Base-by-base conservation (phyloP, 2,797 vertebrate genomes). In the Parotocinclus haroldoi region DNA sequence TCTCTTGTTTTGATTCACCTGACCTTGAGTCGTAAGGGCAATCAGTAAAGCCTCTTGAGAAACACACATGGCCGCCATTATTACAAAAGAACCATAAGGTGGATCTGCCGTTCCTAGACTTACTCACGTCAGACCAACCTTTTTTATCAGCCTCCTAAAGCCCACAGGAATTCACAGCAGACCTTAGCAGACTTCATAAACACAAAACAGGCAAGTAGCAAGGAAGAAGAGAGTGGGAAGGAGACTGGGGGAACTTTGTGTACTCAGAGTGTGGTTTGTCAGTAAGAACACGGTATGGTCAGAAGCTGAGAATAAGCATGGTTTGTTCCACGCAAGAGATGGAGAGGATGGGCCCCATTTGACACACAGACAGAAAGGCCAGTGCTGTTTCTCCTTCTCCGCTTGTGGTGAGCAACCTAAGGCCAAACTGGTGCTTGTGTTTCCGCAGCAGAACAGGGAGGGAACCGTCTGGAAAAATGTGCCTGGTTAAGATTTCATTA, bases 251-350 rank as follows among this genome's bases (percentile, higher is more conserved):
- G 8, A 42, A 42, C 40, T 42, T 27, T 2, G 27, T 27, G 27
- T 27, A 42, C 10, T 42, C 10, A 48, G 10, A 11, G 13, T 36
- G 69, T 66, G 71, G 39, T 59, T 81, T 75, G 16, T 48, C 46
- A 74, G 45, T 60, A 46, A 78, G 74, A 76, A 74, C 53, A 14
- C 58, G 62, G 13, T 46, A 40, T 39, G 11, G 8, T 0, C 18
- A 18, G 17, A 66, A 14, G 37, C 37, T n/a, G 49, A 54, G 42
- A 56, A 78, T n/a, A 77, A 73, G 12, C 40, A 46, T 8, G 3
- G 37, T 58, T 68, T 80, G 67, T 77, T 10, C n/a, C 12, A 18
- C 5, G 27, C 7, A 4, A 36, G 38, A 44, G 37, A 40, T n/a
- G 8, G 39, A 3, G 62, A 44, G 57, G 14, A 36, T 10, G 7